These are phyloP conservation scores for Eubucco bourcierii DNA, from an alignment of 2,113 vertebrate genomes.

Conservation along the genomic window DNA sequence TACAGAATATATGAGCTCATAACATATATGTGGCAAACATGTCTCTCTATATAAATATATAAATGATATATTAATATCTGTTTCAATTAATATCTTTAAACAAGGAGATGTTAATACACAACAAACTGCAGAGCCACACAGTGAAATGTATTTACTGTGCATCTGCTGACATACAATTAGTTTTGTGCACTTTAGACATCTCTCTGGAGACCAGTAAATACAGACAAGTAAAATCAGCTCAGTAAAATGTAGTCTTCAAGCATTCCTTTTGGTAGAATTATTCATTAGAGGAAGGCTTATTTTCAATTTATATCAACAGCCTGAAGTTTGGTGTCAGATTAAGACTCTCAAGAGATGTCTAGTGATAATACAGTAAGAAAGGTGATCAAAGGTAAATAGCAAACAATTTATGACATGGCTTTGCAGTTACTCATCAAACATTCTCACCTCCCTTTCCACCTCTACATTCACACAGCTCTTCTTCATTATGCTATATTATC, in stretches of 20 bases:
- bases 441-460: background rate
- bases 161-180: background rate
- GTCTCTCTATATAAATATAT: background rate
- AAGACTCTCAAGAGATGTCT: background rate
- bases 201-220: conserved; percentile 3
- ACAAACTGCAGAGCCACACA: background rate
- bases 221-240: background rate
- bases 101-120: background rate
- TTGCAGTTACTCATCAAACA: background rate
- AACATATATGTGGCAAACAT: background rate
- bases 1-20: background rate
- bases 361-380: background rate
- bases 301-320: background rate
- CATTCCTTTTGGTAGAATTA: conserved; percentile 12
- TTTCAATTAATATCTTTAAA: background rate
- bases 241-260: background rate
- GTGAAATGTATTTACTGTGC: background rate
- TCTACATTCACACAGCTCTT: background rate
- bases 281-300: background rate
- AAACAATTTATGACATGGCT: background rate
- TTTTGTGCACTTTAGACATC: background rate
- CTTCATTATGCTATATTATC: background rate
- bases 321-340: background rate
- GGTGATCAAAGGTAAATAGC: conserved; percentile 2
- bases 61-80: background rate